These are phyloP conservation scores for Catharus bicknelli DNA, from an alignment of 2,113 vertebrate species.

Conservation along the genomic window DNA sequence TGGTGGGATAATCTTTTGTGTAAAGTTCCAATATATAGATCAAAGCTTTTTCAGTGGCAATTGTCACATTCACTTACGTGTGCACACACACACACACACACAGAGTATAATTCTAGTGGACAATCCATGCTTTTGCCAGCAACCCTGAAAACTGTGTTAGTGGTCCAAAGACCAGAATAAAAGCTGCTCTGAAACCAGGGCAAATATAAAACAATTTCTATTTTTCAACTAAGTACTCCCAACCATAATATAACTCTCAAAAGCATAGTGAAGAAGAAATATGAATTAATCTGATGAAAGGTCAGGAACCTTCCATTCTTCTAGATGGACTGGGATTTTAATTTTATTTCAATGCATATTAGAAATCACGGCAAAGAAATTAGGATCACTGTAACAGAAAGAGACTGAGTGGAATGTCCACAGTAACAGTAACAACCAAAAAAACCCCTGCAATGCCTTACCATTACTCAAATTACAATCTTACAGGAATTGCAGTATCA, in stretches of 20 bases:
- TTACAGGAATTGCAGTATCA: constrained; percentile 55
- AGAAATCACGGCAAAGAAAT: constrained; percentile 65
- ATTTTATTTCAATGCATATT: constrained; percentile 50
- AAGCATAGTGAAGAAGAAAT: constrained; percentile 46
- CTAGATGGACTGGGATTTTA: constrained; percentile 53
- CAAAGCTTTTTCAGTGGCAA: constrained; percentile 3
- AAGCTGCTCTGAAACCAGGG: constrained; percentile 48
- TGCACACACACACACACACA: background rate
- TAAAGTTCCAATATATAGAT: background rate
- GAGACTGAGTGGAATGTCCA: constrained; percentile 70
- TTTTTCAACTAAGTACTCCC: constrained; percentile 40
- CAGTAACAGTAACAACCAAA: constrained; percentile 51
- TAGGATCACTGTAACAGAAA: constrained; percentile 56
- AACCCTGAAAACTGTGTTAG: constrained; percentile 37
- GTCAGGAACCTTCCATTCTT: constrained; percentile 53
- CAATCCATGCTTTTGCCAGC: constrained; percentile 33
- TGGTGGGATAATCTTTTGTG: background rate
- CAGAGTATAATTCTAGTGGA: background rate
- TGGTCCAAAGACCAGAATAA: constrained; percentile 42
- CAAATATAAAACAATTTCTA: constrained; percentile 48
- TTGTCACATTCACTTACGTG: background rate
- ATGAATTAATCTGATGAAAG: constrained; percentile 26
- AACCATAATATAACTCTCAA: constrained; percentile 40
- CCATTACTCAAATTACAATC: constrained; percentile 62
- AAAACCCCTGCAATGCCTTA: constrained; percentile 46